A percentile compares a stretch with the other conserved stretches of the same genome.
Evolutionary conservation across 1,140 invertebrate species (phyloP).

Genomic region (Listronotus oregonensis): DNA sequence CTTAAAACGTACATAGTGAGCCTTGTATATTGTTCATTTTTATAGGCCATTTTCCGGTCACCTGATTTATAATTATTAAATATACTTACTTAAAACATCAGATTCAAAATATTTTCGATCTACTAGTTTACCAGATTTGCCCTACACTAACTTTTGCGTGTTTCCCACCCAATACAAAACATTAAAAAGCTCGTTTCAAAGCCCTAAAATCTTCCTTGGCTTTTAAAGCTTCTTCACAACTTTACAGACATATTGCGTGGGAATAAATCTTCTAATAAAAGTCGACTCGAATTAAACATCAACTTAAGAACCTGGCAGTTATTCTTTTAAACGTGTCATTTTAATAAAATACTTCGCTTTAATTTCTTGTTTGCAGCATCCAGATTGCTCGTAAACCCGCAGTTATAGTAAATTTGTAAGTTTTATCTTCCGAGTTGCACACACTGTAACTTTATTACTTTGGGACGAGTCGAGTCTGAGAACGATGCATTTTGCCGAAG

Average conservation of each 20-base stretch:
- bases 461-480: neutral
- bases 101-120: too few relatives aligned
- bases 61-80: too few relatives aligned
- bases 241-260: slow-evolving; percentile 10
- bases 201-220: too few relatives aligned
- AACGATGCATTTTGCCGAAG: neutral
- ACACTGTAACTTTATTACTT: slow-evolving; percentile 30
- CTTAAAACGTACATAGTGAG: too few relatives aligned
- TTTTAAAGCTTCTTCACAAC: too few relatives aligned
- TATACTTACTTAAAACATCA: too few relatives aligned
- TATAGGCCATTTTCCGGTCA: too few relatives aligned
- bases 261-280: slow-evolving; percentile 18
- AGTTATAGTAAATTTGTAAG: slow-evolving; percentile 35
- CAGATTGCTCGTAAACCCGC: slow-evolving; percentile 34
- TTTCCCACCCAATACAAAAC: too few relatives aligned
- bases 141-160: too few relatives aligned
- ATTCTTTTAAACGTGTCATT: slow-evolving; percentile 27
- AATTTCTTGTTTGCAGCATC: slow-evolving; percentile 35
- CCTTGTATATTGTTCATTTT: too few relatives aligned
- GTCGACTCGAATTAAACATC: slow-evolving; percentile 16
- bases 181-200: too few relatives aligned
- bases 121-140: too few relatives aligned
- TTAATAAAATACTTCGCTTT: slow-evolving; percentile 30
- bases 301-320: slow-evolving; percentile 15
- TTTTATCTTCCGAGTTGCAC: slow-evolving; percentile 31